Evolutionary conservation across 2,797 vertebrate genomes (phyloP).

Genomic region (Sebastes diaconus): DNA sequence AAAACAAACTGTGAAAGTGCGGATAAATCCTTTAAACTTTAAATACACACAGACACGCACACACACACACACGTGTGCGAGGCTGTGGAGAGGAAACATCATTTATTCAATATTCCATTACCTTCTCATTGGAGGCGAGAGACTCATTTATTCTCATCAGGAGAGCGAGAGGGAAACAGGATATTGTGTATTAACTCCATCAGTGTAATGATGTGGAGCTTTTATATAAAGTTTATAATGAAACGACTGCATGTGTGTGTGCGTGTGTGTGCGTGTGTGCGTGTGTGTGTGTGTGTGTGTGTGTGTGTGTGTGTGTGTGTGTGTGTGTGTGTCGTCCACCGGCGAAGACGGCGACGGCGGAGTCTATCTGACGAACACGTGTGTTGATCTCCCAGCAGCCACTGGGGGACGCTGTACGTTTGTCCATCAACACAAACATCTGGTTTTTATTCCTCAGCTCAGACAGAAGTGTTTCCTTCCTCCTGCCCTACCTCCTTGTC

Average conservation of each 20-base stretch:
- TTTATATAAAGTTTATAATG: constrained; percentile 48
- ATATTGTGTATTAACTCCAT: constrained; percentile 52
- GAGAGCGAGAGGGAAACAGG: constrained; percentile 41
- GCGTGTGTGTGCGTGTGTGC: constrained; percentile 4
- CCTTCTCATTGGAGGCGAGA: constrained; percentile 23
- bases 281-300: neutral
- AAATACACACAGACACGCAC: constrained; percentile 1
- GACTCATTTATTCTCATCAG: constrained; percentile 67
- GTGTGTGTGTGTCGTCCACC: neutral
- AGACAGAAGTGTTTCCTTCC: neutral
- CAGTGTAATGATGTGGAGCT: constrained; percentile 51
- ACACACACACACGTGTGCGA: constrained; percentile 9
- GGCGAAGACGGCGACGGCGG: neutral
- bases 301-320: neutral
- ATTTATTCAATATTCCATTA: constrained; percentile 62
- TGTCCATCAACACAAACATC: neutral
- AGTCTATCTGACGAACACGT: neutral
- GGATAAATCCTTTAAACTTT: neutral
- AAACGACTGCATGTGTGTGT: neutral
- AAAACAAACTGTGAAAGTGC: neutral
- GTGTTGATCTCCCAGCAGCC: neutral
- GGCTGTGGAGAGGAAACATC: constrained; percentile 36
- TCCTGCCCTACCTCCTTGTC: neutral
- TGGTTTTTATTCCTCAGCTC: neutral
- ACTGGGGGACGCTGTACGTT: constrained; percentile 36